Percentiles rank a stretch among this genome's conserved stretches.
Evolutionary conservation across 1,140 invertebrate genomes (phyloP).

Genomic region (Achroia grisella): DNA sequence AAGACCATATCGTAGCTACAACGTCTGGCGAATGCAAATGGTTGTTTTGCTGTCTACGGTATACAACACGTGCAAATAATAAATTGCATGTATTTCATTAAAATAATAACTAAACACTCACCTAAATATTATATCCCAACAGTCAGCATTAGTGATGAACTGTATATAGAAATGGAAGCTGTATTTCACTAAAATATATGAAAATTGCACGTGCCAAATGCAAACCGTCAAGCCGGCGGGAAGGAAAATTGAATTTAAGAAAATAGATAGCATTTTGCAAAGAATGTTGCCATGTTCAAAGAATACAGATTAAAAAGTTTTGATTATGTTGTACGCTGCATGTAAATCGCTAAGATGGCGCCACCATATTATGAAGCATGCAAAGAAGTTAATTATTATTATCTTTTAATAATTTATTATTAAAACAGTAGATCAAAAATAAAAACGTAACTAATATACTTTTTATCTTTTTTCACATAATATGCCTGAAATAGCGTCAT

Average conservation of each 20-base stretch:
- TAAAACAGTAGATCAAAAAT: too few species aligned
- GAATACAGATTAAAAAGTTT: too few species aligned
- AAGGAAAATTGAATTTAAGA: constrained; percentile 61
- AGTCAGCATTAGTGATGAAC: constrained; percentile 56
- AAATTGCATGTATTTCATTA: constrained; percentile 24
- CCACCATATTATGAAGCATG: too few species aligned
- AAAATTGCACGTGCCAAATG: constrained; percentile 70
- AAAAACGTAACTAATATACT: too few species aligned
- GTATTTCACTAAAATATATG: constrained; percentile 37
- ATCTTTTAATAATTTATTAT: too few species aligned
- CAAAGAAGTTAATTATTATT: too few species aligned
- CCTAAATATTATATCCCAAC: constrained; percentile 49
- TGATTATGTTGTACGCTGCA: too few species aligned
- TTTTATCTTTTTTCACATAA: too few species aligned
- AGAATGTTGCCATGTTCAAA: constrained; percentile 32
- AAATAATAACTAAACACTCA: constrained; percentile 45
- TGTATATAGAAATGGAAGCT: constrained; percentile 28
- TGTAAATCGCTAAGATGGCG: too few species aligned
- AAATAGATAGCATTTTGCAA: constrained; percentile 45
- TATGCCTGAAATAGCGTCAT: too few species aligned
- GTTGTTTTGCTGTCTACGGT: constrained; percentile 59
- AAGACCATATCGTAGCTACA: constrained; percentile 68
- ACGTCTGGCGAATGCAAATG: constrained; percentile 54
- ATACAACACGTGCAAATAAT: constrained; percentile 59
- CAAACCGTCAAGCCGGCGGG: constrained; percentile 67